Percentiles rank a stretch among this genome's conserved stretches.
phyloP scores from a whole-genome alignment of 2,797 vertebrate genomes.

The Fratercula arctica region DNA sequence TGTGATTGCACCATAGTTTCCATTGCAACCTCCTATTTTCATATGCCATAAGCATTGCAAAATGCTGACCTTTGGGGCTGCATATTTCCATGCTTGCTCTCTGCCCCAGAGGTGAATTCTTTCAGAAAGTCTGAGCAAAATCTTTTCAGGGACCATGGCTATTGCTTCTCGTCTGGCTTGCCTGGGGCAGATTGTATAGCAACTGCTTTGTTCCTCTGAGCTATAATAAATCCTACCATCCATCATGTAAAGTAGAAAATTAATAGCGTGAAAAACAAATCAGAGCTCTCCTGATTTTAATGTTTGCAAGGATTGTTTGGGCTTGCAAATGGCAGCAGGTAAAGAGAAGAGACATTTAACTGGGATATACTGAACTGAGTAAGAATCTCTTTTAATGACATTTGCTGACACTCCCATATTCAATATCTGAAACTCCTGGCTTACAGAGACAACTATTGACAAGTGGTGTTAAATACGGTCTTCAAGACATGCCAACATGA shows the following conservation, averaged over 20 bases:
- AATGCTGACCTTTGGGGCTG: conserved; percentile 62
- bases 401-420: background rate
- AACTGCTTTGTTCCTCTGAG: conserved; percentile 30
- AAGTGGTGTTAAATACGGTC: background rate
- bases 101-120: conserved; percentile 62
- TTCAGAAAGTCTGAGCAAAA: conserved; percentile 55
- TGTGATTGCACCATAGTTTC: conserved; percentile 46
- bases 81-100: conserved; percentile 44
- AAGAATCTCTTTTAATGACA: background rate
- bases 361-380: background rate
- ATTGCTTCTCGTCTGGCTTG: conserved; percentile 12
- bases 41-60: conserved; percentile 40
- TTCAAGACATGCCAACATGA: background rate
- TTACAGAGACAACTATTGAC: background rate
- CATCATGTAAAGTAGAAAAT: conserved; percentile 34
- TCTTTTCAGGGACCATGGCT: conserved; percentile 25
- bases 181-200: conserved; percentile 15
- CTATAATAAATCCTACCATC: conserved; percentile 45
- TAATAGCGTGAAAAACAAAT: conserved; percentile 4
- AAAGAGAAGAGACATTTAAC: background rate
- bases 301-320: background rate
- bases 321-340: conserved; percentile 1
- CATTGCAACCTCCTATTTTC: conserved; percentile 30
- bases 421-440: background rate
- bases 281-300: background rate